phyloP scores from a whole-genome alignment of 2,797 vertebrate genomes.

The Melanitta fusca region DNA sequence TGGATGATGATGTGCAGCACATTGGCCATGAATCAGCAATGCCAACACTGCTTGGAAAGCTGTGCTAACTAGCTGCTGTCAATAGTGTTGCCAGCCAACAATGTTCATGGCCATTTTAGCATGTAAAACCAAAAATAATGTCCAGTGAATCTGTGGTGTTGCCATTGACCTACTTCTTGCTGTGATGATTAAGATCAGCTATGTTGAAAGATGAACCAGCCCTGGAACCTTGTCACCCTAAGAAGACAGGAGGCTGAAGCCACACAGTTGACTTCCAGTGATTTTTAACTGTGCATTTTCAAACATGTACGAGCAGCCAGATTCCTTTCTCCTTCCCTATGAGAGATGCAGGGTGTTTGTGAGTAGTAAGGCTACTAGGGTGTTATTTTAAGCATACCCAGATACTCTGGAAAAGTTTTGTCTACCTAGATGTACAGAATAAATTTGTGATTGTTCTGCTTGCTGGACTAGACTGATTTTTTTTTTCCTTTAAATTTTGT shows the following conservation, averaged over 20 bases:
- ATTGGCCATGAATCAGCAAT: background rate
- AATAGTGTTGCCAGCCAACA: background rate
- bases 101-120: background rate
- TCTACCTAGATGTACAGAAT: background rate
- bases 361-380: background rate
- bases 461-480: background rate
- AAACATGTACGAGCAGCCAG: background rate
- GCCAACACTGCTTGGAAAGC: background rate
- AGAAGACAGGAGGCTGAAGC: background rate
- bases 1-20: rapidly evolving
- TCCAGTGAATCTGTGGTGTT: background rate
- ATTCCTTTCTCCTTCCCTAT: background rate
- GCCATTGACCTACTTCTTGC: background rate
- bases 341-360: background rate
- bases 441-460: background rate
- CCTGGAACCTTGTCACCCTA: background rate
- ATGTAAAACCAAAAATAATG: background rate
- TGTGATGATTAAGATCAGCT: background rate
- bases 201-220: background rate
- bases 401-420: background rate
- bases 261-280: background rate
- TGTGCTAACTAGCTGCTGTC: background rate
- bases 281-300: background rate
- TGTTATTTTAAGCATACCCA: background rate
- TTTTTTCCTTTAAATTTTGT: background rate